These are phyloP conservation scores for Boloria euphrosyne DNA, from an alignment of 2,888 invertebrate genomes.

Conservation along the genomic window DNA sequence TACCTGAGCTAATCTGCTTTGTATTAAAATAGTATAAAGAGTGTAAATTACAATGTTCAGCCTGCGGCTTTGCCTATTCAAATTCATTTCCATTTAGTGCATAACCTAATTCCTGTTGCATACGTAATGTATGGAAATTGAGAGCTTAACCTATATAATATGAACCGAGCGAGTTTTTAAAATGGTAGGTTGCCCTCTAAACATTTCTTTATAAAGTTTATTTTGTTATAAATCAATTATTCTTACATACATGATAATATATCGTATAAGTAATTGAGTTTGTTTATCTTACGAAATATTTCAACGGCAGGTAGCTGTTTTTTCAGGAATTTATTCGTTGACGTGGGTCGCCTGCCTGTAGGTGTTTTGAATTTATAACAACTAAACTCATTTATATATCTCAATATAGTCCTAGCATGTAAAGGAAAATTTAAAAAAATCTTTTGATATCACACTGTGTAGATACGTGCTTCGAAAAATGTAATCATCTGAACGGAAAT, in stretches of 20 bases:
- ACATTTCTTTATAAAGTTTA: background rate
- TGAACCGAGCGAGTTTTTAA: no score
- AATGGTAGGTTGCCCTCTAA: no score
- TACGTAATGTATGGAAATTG: no score
- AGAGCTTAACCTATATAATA: no score
- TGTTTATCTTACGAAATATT: constrained; percentile 39
- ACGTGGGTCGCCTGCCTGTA: constrained; percentile 43
- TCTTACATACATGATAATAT: constrained; percentile 5
- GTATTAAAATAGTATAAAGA: background rate
- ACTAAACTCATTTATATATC: constrained; percentile 28
- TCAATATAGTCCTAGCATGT: constrained; percentile 16
- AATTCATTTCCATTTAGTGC: no score
- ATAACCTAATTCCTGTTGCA: no score
- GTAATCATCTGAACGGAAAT: constrained; percentile 57
- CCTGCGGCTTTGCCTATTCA: no score
- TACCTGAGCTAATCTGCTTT: constrained; percentile 5
- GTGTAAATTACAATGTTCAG: background rate
- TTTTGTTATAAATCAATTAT: background rate
- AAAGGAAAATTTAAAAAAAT: constrained; percentile 17
- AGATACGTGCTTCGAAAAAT: constrained; percentile 33
- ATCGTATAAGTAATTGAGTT: constrained; percentile 45
- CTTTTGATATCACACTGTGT: constrained; percentile 5
- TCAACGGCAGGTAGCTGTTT: constrained; percentile 48
- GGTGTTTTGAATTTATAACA: constrained; percentile 49
- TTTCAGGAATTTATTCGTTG: constrained; percentile 48